Percentiles rank a stretch among this genome's conserved stretches.
These are phyloP conservation scores for Melanocharis versteri DNA, from an alignment of 2,113 vertebrate species.

Conservation along the genomic window DNA sequence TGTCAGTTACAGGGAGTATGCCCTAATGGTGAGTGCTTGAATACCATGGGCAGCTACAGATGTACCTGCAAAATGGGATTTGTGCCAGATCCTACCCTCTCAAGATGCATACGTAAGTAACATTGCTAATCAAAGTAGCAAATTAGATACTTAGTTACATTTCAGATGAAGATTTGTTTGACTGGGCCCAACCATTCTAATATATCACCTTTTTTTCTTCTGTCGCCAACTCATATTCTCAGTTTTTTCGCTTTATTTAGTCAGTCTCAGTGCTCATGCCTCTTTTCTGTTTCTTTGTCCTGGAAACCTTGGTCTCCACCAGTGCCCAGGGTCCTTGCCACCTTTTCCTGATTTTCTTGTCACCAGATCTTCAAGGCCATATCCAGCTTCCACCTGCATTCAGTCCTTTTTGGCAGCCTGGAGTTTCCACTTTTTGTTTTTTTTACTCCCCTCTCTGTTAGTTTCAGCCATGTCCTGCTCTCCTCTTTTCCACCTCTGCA, in stretches of 20 bases:
- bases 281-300: neutral
- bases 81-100: constrained; percentile 83
- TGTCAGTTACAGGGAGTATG: constrained; percentile 90
- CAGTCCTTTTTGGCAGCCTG: neutral
- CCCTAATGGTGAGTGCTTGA: constrained; percentile 92
- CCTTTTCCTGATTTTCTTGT: neutral
- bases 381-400: neutral
- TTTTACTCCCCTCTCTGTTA: neutral
- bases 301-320: neutral
- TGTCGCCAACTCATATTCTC: neutral
- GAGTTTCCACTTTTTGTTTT: neutral
- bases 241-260: neutral
- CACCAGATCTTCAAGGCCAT: neutral
- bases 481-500: neutral
- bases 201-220: neutral
- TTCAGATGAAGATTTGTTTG: neutral
- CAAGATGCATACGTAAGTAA: constrained; percentile 90
- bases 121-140: neutral
- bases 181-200: neutral
- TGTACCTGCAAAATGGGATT: constrained; percentile 90
- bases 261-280: neutral
- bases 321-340: neutral
- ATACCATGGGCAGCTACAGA: constrained; percentile 92
- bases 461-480: neutral
- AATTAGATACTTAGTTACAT: neutral